Percentiles rank a stretch among this genome's conserved stretches.
Conservation (phyloP, 2,113 vertebrate species). For the Prietella phreatophila region DNA sequence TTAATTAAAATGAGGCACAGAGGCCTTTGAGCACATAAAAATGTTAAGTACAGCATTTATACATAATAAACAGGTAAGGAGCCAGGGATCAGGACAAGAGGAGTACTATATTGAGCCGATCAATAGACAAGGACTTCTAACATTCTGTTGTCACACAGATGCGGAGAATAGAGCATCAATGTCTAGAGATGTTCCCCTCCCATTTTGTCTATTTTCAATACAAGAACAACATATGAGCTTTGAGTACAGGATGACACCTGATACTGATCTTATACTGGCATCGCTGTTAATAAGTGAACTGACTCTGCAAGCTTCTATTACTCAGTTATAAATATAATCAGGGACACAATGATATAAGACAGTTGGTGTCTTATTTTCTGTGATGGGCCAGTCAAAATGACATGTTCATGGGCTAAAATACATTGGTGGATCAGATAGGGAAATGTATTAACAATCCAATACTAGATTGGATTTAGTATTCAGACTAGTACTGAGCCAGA, state of each 20-base stretch:
- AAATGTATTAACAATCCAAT: neutral
- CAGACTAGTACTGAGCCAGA: neutral
- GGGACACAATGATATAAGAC: neutral
- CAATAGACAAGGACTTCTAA: neutral
- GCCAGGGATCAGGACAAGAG: neutral
- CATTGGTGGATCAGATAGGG: neutral
- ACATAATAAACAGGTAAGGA: constrained; percentile 1
- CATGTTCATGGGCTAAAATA: neutral
- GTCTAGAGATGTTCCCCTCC: neutral
- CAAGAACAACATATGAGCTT: neutral
- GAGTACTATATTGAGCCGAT: neutral
- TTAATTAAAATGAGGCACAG: neutral
- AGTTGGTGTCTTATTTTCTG: neutral
- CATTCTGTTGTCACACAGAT: neutral
- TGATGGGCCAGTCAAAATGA: neutral
- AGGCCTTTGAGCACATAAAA: neutral
- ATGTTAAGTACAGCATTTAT: neutral
- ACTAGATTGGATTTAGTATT: neutral
- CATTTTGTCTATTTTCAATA: neutral
- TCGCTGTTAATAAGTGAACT: neutral
- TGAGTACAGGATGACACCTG: neutral
- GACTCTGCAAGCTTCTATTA: neutral
- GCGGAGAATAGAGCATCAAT: neutral
- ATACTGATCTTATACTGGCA: constrained; percentile 3
- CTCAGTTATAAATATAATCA: neutral